Evolutionary conservation across 2,888 invertebrate species (phyloP), one percentile per base, ranked within the genome.

Genomic region (Encarsia formosa): DNA sequence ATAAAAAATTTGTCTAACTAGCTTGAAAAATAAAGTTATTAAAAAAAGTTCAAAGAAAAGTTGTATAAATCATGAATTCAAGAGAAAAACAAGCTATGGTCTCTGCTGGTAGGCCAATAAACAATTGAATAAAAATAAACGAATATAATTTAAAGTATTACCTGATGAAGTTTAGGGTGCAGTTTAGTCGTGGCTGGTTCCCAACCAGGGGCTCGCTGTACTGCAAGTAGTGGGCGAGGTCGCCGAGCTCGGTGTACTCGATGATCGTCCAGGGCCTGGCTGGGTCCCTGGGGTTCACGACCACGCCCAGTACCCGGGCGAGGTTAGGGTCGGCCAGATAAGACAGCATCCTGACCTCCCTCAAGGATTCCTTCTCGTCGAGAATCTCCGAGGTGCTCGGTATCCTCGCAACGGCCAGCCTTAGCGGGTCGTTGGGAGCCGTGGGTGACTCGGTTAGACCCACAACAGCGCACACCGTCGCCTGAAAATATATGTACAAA

Each of bases 221-320:
- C 65, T 79, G 79, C 54, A 82, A 73, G 73, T 85, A 85, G 70
- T 86, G 84, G 63, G 84, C 82, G 55, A 88, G 78, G 73, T 88
- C 87, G 9, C 87, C 87, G 67, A 84, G 82, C 64, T 85, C 84
- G 69, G 85, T 83, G 73, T 86, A 86, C 73, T 88, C 87, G 61
- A 85, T 80, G 46, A 87, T 79, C 64, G 84, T 82, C 78, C 85
- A 83, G 47, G 83, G 80, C 1, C 84, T 83, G 59, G 81, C 80
- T 15, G 68, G 63, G 61, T 81, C 80, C 20, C 75, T 72, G 5
- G 81, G 78, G 35, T 45, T 41, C 16, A 20, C 32, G 65, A 81
- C 81, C 49, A 85, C 79, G 44, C 81, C 85, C 57, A 87, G 73
- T 49, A 86, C 75, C 59, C 81, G 77, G 46, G 84, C 84, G 54